phyloP scores from a whole-genome alignment of 2,797 vertebrate species.

The Falco cherrug region DNA sequence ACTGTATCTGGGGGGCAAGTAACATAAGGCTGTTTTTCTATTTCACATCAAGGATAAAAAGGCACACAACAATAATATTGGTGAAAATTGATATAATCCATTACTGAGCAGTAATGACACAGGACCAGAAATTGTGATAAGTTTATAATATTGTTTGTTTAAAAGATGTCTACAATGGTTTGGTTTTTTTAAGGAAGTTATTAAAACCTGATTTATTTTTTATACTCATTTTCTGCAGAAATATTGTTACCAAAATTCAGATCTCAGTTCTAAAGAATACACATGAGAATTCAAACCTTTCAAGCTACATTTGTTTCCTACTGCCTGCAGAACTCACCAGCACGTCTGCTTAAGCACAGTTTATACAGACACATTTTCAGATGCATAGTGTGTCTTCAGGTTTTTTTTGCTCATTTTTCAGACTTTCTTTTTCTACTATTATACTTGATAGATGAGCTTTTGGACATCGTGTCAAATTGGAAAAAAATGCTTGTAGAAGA shows the following conservation, averaged over 20 bases:
- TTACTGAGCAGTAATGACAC: neutral
- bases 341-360: neutral
- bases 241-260: neutral
- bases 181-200: neutral
- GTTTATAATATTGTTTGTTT: neutral
- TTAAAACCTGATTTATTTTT: neutral
- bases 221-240: neutral
- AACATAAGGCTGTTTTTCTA: neutral
- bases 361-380: neutral
- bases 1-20: accelerated
- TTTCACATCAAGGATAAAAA: neutral
- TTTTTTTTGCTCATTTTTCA: neutral
- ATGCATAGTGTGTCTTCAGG: neutral
- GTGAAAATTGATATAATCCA: neutral
- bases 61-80: accelerated
- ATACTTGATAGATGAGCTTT: neutral
- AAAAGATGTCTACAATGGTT: neutral
- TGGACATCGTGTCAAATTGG: neutral
- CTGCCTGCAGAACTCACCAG: neutral
- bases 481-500: neutral
- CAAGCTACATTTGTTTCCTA: neutral
- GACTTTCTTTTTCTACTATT: neutral
- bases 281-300: neutral
- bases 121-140: neutral
- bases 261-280: neutral